These are phyloP conservation scores for Bagarius yarrelli DNA, from an alignment of 2,113 vertebrate genomes.

Conservation along the genomic window DNA sequence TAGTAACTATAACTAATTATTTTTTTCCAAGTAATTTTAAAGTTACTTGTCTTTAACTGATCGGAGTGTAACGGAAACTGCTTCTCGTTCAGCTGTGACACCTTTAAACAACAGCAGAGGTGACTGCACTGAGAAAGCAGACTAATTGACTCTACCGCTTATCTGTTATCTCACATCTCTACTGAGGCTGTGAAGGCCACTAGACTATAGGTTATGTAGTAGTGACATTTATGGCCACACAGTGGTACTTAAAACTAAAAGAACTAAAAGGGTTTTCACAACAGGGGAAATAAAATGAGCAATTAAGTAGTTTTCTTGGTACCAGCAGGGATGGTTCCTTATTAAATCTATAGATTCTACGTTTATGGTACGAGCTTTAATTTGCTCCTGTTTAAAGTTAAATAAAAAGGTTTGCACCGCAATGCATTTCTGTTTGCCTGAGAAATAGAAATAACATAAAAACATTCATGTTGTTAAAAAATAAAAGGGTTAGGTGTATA, in stretches of 20 bases:
- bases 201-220: background rate
- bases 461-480: background rate
- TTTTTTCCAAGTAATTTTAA: too few relatives aligned
- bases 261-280: background rate
- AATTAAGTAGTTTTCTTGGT: background rate
- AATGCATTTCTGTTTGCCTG: background rate
- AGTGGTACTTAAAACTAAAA: background rate
- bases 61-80: constrained; percentile 33
- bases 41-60: constrained; percentile 40
- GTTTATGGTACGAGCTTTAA: background rate
- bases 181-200: background rate
- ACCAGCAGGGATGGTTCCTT: background rate
- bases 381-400: background rate
- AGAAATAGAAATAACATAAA: background rate
- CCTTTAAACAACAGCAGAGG: constrained; percentile 2
- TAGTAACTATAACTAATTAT: too few relatives aligned
- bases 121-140: constrained; percentile 22
- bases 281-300: background rate
- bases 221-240: background rate
- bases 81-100: constrained; percentile 29
- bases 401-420: background rate
- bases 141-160: background rate
- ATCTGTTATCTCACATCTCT: background rate
- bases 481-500: background rate
- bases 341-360: background rate